Conservation (phyloP, 2,113 vertebrate genomes). For the Chloropsis hardwickii region DNA sequence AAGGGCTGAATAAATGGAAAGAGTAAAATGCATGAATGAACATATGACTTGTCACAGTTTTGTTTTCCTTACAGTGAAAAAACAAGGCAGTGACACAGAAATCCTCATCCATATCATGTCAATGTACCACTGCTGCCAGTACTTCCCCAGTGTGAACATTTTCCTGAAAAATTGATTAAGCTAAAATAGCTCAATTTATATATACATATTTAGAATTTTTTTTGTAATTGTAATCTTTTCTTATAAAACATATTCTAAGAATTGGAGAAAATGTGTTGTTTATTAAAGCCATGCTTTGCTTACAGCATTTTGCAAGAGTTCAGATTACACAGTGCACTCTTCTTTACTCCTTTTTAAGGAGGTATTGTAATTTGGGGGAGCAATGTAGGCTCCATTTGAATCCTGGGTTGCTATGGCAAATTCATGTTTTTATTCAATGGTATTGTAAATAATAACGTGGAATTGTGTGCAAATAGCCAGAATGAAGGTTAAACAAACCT, state of each 20-base stretch:
- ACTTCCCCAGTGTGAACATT: background rate
- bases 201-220: background rate
- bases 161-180: background rate
- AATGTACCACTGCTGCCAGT: background rate
- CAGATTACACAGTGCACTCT: background rate
- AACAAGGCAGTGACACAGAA: background rate
- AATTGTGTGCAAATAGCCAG: background rate
- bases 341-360: background rate
- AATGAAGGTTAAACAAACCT: constrained; percentile 8
- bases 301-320: background rate
- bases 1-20: background rate
- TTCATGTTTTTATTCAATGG: background rate
- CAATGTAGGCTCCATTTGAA: background rate
- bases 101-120: background rate
- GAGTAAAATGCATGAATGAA: background rate
- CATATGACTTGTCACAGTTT: background rate
- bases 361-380: background rate
- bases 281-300: constrained; percentile 31
- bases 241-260: background rate
- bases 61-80: background rate
- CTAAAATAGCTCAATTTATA: background rate
- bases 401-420: background rate
- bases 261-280: background rate
- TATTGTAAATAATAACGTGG: constrained; percentile 26
- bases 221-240: background rate